A percentile compares a stretch with the other conserved stretches of the same genome.
Evolutionary conservation across 2,113 vertebrate species (phyloP).

Genomic region (Raja brachyura): DNA sequence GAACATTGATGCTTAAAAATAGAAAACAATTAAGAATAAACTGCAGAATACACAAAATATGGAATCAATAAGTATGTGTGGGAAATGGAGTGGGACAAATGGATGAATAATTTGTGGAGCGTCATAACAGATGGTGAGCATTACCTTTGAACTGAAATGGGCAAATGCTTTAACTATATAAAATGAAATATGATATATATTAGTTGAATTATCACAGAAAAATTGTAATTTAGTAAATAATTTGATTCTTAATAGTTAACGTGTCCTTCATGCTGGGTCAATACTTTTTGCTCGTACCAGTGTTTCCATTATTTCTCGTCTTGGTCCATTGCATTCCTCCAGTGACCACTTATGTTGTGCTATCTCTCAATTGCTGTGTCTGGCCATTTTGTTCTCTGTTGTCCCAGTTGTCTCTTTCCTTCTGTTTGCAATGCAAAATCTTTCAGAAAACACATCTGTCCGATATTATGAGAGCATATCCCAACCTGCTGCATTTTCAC

Average conservation of each 20-base stretch:
- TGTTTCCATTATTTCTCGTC: conserved; percentile 21
- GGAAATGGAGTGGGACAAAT: neutral
- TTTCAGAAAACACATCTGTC: conserved; percentile 27
- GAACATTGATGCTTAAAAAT: neutral
- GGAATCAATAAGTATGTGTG: neutral
- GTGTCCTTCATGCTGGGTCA: conserved; percentile 13
- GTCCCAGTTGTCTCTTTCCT: conserved; percentile 22
- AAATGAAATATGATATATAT: neutral
- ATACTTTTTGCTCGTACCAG: neutral
- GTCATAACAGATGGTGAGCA: neutral
- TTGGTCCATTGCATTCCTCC: conserved; percentile 14
- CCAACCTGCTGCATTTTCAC: neutral
- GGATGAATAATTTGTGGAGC: neutral
- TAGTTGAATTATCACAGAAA: neutral
- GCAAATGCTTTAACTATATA: neutral
- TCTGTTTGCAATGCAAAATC: neutral
- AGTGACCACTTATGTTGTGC: conserved; percentile 23
- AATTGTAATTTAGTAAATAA: neutral
- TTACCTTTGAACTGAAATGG: neutral
- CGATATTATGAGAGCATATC: conserved; percentile 1
- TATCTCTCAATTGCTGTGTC: neutral
- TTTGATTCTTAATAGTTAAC: neutral
- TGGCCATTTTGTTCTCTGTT: conserved; percentile 23
- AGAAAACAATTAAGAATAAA: neutral
- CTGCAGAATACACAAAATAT: neutral